phyloP scores from a whole-genome alignment of 2,797 vertebrate species.

The Notamacropus eugenii region DNA sequence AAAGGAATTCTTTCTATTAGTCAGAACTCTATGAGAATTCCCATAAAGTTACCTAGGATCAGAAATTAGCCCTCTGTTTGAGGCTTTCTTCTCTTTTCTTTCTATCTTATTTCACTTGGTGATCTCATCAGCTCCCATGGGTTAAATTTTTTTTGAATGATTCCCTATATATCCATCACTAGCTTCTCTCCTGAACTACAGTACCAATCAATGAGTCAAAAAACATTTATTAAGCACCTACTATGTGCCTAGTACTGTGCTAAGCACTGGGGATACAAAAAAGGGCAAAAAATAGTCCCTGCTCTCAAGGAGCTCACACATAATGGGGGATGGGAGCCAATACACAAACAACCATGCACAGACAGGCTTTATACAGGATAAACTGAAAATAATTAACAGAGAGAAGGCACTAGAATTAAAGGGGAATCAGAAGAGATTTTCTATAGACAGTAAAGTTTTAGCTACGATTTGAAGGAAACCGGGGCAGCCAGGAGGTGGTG shows the following conservation, averaged over 20 bases:
- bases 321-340: background rate
- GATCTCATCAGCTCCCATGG: background rate
- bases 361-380: background rate
- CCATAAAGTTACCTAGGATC: slow-evolving; percentile 1
- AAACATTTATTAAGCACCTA: background rate
- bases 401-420: background rate
- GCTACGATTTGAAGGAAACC: background rate
- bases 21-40: slow-evolving; percentile 13
- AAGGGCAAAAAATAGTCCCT: background rate
- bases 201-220: background rate
- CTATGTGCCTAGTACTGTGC: background rate
- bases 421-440: background rate
- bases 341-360: background rate
- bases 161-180: background rate
- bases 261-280: background rate
- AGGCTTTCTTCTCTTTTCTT: background rate
- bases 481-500: background rate
- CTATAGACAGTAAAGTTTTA: background rate
- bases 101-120: background rate
- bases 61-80: slow-evolving; percentile 1
- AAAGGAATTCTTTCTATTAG: slow-evolving; percentile 28
- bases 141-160: background rate
- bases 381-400: background rate
- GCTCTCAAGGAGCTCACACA: background rate
- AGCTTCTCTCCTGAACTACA: background rate